A percentile compares a stretch with the other conserved stretches of the same genome.
phyloP scores from a whole-genome alignment of 1,140 invertebrate species.

The Aporrectodea caliginosa region DNA sequence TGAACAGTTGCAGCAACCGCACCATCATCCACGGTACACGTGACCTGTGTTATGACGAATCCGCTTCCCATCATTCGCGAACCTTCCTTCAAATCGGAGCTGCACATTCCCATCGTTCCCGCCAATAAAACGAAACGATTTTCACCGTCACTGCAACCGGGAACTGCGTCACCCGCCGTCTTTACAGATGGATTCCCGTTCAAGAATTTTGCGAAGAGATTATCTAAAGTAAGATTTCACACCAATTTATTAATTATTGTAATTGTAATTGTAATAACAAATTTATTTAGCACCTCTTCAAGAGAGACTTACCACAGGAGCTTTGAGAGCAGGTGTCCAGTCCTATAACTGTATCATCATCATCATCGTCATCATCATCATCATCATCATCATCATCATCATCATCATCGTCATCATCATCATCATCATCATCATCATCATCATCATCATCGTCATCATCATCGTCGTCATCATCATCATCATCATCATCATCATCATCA shows the following conservation, averaged over 20 bases:
- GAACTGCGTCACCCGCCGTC: too few relatives aligned
- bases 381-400: neutral
- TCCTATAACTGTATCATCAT: too few relatives aligned
- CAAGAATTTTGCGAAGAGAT: too few relatives aligned
- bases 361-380: neutral
- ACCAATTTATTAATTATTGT: too few relatives aligned
- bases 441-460: neutral
- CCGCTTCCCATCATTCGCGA: neutral
- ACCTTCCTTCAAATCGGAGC: neutral
- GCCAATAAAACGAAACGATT: neutral
- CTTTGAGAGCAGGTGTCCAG: too few relatives aligned
- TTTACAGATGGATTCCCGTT: too few relatives aligned
- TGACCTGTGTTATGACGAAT: neutral
- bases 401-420: neutral
- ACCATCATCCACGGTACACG: neutral
- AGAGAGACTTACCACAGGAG: too few relatives aligned
- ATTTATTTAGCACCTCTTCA: too few relatives aligned
- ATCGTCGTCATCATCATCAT: neutral
- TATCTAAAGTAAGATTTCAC: too few relatives aligned
- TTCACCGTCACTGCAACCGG: too few relatives aligned
- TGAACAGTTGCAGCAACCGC: too few relatives aligned
- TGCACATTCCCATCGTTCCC: neutral
- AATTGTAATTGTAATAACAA: too few relatives aligned
- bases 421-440: neutral
- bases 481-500: slow-evolving; percentile 2